Evolutionary conservation across 1,140 invertebrate species (phyloP).

Genomic region (Gryon sp.): DNA sequence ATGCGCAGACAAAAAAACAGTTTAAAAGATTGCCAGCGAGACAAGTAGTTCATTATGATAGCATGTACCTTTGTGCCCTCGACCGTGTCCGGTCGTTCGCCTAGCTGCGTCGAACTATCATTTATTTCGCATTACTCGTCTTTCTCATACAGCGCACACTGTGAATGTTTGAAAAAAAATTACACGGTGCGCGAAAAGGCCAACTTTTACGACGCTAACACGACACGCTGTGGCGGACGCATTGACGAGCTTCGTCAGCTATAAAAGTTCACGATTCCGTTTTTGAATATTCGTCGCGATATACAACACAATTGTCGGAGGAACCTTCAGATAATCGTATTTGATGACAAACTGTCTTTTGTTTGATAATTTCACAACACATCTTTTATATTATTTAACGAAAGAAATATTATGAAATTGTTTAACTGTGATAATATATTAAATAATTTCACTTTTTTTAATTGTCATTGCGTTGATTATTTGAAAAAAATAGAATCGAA

Average conservation of each 20-base stretch:
- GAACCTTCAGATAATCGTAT: slow-evolving; percentile 14
- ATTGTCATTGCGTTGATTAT: not conserved
- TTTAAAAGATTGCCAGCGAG: slow-evolving; percentile 45
- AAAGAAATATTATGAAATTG: no score
- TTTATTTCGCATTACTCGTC: slow-evolving; percentile 66
- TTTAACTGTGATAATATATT: no score
- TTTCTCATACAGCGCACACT: slow-evolving; percentile 55
- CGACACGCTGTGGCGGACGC: slow-evolving; percentile 57
- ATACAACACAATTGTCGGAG: slow-evolving; percentile 31
- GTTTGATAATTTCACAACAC: no score
- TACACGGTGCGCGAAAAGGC: slow-evolving; percentile 55
- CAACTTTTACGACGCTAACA: slow-evolving; percentile 60
- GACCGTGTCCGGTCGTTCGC: slow-evolving; percentile 62
- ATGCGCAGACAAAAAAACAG: slow-evolving; percentile 35
- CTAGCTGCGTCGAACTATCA: slow-evolving; percentile 60
- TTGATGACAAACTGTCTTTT: slow-evolving; percentile 25
- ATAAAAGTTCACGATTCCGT: slow-evolving; percentile 60
- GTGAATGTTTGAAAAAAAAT: slow-evolving; percentile 54
- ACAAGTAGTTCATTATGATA: slow-evolving; percentile 61
- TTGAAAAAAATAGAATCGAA: no score
- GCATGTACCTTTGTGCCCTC: slow-evolving; percentile 54
- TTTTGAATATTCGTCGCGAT: slow-evolving; percentile 48
- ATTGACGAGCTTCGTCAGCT: slow-evolving; percentile 55
- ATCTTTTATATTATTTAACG: no score
- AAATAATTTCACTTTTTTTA: not conserved